These are phyloP conservation scores for Anodontia alba DNA, from an alignment of 2,888 invertebrate species.

Conservation along the genomic window DNA sequence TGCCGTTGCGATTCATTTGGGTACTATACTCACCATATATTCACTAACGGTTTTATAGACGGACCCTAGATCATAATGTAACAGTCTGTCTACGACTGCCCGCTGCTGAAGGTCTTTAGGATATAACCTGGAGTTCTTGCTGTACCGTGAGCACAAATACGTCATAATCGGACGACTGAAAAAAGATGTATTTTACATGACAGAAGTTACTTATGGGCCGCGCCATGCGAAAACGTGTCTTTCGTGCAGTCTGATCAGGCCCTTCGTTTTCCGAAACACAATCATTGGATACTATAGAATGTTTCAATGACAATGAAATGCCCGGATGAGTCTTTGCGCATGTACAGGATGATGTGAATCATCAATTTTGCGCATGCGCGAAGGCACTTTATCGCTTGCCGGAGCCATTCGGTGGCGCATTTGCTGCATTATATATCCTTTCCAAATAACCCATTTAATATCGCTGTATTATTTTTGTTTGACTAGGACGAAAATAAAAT, in stretches of 20 bases:
- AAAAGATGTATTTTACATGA: neutral
- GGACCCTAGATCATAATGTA: conserved; percentile 66
- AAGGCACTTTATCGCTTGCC: no score
- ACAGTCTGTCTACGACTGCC: conserved; percentile 61
- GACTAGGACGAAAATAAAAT: no score
- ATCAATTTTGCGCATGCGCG: no score
- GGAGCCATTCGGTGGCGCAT: no score
- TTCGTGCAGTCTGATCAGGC: no score
- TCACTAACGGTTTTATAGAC: conserved; percentile 67
- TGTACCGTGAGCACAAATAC: conserved; percentile 62
- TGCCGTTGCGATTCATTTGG: no score
- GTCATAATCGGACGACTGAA: conserved; percentile 69
- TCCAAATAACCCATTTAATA: no score
- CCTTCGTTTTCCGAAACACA: no score
- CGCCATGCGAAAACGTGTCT: neutral
- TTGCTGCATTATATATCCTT: no score
- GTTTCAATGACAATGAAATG: no score
- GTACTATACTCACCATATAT: conserved; percentile 66
- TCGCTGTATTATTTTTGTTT: no score
- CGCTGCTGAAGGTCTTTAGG: conserved; percentile 66
- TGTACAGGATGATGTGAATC: neutral
- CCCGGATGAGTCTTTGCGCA: neutral
- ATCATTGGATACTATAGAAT: no score
- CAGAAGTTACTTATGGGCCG: conserved; percentile 1
- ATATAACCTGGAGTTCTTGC: conserved; percentile 62